These are phyloP conservation scores for Copidosoma aretas DNA, from an alignment of 2,888 invertebrate species.

Conservation along the genomic window DNA sequence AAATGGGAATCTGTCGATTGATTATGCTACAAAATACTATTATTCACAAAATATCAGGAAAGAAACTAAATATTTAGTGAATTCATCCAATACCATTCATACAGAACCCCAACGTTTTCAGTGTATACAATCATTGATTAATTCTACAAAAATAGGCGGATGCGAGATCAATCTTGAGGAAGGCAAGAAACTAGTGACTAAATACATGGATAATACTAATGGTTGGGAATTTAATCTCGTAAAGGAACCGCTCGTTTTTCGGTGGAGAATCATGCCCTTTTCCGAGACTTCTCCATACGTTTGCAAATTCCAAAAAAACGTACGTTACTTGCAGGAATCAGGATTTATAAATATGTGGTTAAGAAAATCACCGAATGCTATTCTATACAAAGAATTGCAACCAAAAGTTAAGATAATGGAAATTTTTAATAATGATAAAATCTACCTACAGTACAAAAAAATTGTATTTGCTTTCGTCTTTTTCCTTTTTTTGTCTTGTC, in stretches of 20 bases:
- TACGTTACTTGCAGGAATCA: neutral
- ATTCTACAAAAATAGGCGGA: neutral
- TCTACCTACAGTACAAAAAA: neutral
- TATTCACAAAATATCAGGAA: no score
- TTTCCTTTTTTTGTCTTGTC: neutral
- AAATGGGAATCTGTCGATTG: no score
- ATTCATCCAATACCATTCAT: no score
- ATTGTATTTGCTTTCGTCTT: neutral
- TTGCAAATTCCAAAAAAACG: neutral
- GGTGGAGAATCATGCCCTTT: neutral
- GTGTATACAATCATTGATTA: neutral
- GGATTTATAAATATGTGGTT: neutral
- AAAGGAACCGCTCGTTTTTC: neutral
- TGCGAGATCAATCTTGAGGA: neutral
- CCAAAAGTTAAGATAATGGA: neutral
- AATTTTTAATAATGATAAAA: neutral
- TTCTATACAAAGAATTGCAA: neutral
- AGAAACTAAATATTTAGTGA: no score
- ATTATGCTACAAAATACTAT: no score
- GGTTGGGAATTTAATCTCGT: neutral
- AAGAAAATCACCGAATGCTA: neutral
- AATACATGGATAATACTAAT: neutral
- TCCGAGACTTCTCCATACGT: neutral
- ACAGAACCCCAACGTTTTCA: no score
- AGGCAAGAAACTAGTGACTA: neutral